A percentile compares a stretch with the other conserved stretches of the same genome.
These are phyloP conservation scores for Apistogramma diplotaenia DNA, from an alignment of 2,113 vertebrate genomes.

Conservation along the genomic window DNA sequence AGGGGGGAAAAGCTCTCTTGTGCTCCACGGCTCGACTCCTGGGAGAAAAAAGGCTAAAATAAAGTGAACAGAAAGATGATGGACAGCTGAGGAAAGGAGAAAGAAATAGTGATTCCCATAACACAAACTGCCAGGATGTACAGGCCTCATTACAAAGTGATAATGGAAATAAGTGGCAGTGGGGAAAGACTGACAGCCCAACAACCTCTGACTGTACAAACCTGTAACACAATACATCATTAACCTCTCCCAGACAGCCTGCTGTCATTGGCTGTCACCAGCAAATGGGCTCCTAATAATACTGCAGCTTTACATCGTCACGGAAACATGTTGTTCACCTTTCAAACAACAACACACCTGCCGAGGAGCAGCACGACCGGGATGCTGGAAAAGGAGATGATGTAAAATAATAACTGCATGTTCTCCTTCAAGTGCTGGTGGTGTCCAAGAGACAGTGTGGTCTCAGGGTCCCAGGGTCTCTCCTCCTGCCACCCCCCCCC, in stretches of 20 bases:
- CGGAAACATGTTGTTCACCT: background rate
- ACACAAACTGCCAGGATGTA: background rate
- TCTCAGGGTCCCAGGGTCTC: no score
- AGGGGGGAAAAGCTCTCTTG: background rate
- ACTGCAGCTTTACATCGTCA: background rate
- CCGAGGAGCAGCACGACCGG: no score
- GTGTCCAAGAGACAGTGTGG: no score
- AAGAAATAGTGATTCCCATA: background rate
- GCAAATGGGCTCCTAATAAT: background rate
- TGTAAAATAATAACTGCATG: no score
- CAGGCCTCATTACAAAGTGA: background rate
- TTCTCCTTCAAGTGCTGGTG: no score
- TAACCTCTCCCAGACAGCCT: conserved; percentile 1
- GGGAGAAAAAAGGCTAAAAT: background rate
- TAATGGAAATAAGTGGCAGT: conserved; percentile 7
- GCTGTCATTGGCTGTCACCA: conserved; percentile 9
- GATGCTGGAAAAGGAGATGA: no score
- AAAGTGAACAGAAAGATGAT: background rate
- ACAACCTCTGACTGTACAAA: conserved; percentile 8
- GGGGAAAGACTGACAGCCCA: background rate
- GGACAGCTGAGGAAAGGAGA: background rate
- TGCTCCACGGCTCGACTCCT: background rate
- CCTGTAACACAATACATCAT: conserved; percentile 16
- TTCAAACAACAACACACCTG: no score
- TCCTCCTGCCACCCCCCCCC: no score